A percentile compares a stretch with the other conserved stretches of the same genome.
Conservation (phyloP, 1,140 invertebrate genomes). For the Bursaphelenchus mucronatus region DNA sequence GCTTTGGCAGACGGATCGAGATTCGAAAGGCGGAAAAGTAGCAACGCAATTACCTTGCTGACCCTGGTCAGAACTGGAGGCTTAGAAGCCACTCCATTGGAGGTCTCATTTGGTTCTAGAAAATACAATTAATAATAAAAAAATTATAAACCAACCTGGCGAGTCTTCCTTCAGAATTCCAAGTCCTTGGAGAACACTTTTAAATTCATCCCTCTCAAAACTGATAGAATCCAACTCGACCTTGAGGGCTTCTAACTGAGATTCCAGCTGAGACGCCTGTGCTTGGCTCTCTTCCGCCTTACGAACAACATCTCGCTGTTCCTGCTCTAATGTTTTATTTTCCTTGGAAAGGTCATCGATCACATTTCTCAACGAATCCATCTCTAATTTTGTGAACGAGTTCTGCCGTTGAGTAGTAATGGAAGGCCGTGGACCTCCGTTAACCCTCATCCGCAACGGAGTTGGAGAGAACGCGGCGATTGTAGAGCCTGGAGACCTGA, state of each 20-base stretch:
- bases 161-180: not conserved
- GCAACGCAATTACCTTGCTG: too few species aligned
- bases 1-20: too few species aligned
- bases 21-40: too few species aligned
- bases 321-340: slow-evolving; percentile 4
- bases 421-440: slow-evolving; percentile 1
- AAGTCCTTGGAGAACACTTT: slow-evolving; percentile 9
- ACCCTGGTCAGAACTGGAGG: too few species aligned
- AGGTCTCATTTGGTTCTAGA: too few species aligned
- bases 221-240: not conserved
- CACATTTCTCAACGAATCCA: slow-evolving; percentile 13
- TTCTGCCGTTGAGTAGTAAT: not conserved
- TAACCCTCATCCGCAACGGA: too few species aligned
- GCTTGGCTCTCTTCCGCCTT: slow-evolving; percentile 2
- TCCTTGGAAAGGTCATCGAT: slow-evolving; percentile 15
- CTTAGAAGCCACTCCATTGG: too few species aligned
- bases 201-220: slow-evolving; percentile 14
- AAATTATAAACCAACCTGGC: slow-evolving; percentile 1
- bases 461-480: too few species aligned
- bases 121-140: not conserved
- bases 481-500: too few species aligned
- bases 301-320: not conserved
- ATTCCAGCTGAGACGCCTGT: slow-evolving; percentile 6
- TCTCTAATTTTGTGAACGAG: slow-evolving; percentile 9
- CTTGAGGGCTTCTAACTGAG: slow-evolving; percentile 1